Base-by-base conservation (phyloP, 2,797 vertebrate species). In the Hafferia zeledoni region DNA sequence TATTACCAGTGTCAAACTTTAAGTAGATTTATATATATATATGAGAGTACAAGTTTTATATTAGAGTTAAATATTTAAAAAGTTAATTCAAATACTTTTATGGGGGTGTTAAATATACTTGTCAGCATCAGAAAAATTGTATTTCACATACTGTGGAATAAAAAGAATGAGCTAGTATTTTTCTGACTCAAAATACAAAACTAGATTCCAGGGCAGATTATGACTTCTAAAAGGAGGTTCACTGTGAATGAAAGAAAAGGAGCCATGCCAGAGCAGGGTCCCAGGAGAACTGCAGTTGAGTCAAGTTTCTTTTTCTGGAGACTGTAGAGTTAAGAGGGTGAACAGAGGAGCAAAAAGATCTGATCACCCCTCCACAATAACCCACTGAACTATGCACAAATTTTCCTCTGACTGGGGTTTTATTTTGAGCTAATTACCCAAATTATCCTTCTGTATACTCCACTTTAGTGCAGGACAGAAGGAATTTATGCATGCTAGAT, bases 231-330 rank as follows among this genome's bases (percentile, higher is more conserved):
- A 93, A 81, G 75, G n/a, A 89, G 75, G 24, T 85, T 95, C 57
- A 37, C 65, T 50, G 33, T 93, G 93, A 94, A 78, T 76, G 82
- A 44, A 91, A 89, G 90, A 69, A 93, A 95, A 92, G 43, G 61
- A 85, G 13, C 43, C 11, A 20, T 76, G 87, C 79, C 92, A 85
- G 69, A 93, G 35, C 41, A 57, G 39, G 3, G 37, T 7, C 87
- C 94, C 89, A 57, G 46, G 79, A 92, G 87, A 94, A 47, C 39
- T 78, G 53, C 53, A 75, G 61, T 47, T 89, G 84, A 92, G 65
- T 87, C 82, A 86, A 85, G 76, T 95, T 96, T 87, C 96, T 83
- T 93, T 37, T 93, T 89, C 89, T 93, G 60, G 65, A 92, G 79
- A 85, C 31, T 5, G 64, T 68, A 44, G 90, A 90, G n/a, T 92